Base-by-base conservation (phyloP, 2,888 invertebrate genomes). In the Lasioglossum leucozonium region DNA sequence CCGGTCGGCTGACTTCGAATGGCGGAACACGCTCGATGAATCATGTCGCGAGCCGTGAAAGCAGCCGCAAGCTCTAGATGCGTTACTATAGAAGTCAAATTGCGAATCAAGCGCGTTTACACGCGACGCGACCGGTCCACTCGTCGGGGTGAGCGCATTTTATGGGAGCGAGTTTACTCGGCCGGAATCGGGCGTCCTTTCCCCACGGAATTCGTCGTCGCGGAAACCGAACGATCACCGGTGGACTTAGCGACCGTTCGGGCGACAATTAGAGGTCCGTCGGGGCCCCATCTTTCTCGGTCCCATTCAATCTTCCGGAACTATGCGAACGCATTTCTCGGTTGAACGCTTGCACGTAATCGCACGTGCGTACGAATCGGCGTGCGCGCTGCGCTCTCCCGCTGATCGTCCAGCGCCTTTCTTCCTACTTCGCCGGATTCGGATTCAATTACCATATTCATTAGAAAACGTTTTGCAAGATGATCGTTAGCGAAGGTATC, bases 211-310 rank as follows among this genome's bases (percentile, higher is more conserved):
- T 84, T 81, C 73, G 76, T 72, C 80, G 83, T 75, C 79, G 65
- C 76, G 62, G 75, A 72, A 75, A 71, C 55, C 65, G 51, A 80
- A 79, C 44, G 76, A 69, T 76, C 75, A 78, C 69, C 67, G 76
- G 22, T 22, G 34, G 34, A 51, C 51, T 22, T 22, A 51, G 51
- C 22, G 8, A 8, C 22, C 67, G 37, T 34, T 72, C 79, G 22
- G 44, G 79, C n/a, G 47, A 58, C 91, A 82, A 91, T 90, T 92
- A 89, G n/a, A n/a, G 71, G 78, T 85, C 86, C 84, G 86, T 87
- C 81, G 62, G 26, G 26, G 42, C 72, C 73, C 69, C 73, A 82
- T 76, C 87, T 85, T 85, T 87, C 85, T 37, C 79, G 76, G 80
- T 72, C 72, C 75, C 86, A 85, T 88, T 90, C 84, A 90, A 73